A percentile compares a stretch with the other conserved stretches of the same genome.
phyloP scores from a whole-genome alignment of 2,888 invertebrate genomes.

The Gibbula magus region DNA sequence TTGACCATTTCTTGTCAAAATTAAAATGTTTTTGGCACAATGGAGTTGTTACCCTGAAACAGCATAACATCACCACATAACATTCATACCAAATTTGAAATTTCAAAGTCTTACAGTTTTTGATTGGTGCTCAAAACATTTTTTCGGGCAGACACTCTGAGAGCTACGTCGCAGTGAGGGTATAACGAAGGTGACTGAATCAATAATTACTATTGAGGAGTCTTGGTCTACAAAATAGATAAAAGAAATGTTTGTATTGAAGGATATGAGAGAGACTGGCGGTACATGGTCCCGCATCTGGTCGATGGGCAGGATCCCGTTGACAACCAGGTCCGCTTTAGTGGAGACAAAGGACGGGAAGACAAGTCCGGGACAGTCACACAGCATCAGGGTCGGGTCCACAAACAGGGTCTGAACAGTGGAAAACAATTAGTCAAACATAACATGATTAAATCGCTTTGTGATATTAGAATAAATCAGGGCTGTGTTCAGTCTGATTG shows the following conservation, averaged over 20 bases:
- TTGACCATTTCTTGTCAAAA: too few relatives aligned
- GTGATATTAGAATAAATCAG: too few relatives aligned
- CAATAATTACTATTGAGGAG: not conserved
- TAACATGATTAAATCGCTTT: too few relatives aligned
- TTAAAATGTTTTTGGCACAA: too few relatives aligned
- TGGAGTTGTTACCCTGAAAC: too few relatives aligned
- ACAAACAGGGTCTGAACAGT: slow-evolving; percentile 86
- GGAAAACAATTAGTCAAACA: slow-evolving; percentile 30
- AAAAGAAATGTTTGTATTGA: not conserved
- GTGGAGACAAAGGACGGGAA: slow-evolving; percentile 97
- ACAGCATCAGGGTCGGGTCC: slow-evolving; percentile 86
- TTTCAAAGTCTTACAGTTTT: too few relatives aligned
- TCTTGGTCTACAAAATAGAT: not conserved
- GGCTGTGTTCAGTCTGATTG: too few relatives aligned
- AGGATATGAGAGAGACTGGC: slow-evolving; percentile 83
- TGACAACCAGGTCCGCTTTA: slow-evolving; percentile 94
- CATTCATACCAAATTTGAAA: too few relatives aligned
- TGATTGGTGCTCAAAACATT: too few relatives aligned
- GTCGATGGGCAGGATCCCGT: slow-evolving; percentile 97
- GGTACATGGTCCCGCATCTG: slow-evolving; percentile 96
- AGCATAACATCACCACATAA: too few relatives aligned
- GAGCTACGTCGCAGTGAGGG: not conserved
- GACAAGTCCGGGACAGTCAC: slow-evolving; percentile 98
- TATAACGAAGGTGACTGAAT: not conserved
- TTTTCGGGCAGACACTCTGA: not conserved